phyloP scores from a whole-genome alignment of 2,888 invertebrate genomes.

The Acleris emargana region DNA sequence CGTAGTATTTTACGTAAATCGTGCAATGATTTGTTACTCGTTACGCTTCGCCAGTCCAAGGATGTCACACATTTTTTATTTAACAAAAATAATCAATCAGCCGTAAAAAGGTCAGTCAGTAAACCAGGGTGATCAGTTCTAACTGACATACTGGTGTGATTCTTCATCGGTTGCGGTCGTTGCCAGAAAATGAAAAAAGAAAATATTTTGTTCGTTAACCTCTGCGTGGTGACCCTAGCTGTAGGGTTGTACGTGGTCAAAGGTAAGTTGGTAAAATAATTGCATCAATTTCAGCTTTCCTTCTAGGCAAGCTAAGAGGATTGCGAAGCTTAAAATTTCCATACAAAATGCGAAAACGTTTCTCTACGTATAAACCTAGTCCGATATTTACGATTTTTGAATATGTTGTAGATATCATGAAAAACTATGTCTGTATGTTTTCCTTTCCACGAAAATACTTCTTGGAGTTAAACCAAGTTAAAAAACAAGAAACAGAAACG shows the following conservation, averaged over 20 bases:
- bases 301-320: no score
- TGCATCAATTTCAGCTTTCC: neutral
- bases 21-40: constrained; percentile 39
- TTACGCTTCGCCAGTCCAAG: constrained; percentile 63
- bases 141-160: constrained; percentile 45
- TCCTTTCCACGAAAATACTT: no score
- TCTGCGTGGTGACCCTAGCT: constrained; percentile 48
- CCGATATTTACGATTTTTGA: no score
- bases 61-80: constrained; percentile 69
- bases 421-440: no score
- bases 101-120: constrained; percentile 58
- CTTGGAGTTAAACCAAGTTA: no score
- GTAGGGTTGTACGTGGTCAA: constrained; percentile 60
- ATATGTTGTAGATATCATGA: no score
- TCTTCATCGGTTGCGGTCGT: constrained; percentile 43
- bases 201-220: constrained; percentile 48
- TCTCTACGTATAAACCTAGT: no score
- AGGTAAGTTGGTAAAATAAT: constrained; percentile 52
- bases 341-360: no score
- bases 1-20: constrained; percentile 21
- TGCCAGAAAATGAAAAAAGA: constrained; percentile 41
- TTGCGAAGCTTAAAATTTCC: no score
- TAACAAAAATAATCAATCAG: constrained; percentile 46
- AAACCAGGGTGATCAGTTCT: constrained; percentile 45
- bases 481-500: no score